These are phyloP conservation scores for Xenentodon cancila DNA, from an alignment of 2,797 vertebrate genomes.

Conservation along the genomic window DNA sequence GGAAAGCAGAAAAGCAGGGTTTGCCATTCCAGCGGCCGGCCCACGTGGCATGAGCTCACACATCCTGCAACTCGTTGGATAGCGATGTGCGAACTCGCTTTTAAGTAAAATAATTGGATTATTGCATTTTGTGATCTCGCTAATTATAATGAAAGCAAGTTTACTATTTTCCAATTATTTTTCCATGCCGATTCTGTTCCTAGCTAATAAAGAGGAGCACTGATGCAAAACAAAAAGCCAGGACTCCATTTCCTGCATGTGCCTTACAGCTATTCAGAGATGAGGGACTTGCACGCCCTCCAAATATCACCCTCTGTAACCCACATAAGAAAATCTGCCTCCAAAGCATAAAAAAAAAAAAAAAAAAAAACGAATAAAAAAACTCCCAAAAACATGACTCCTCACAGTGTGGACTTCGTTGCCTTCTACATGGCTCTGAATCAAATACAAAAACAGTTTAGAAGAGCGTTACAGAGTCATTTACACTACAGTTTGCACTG, in stretches of 20 bases:
- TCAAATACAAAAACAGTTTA: background rate
- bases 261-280: conserved; percentile 82
- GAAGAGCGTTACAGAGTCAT: too few relatives aligned
- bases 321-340: conserved; percentile 49
- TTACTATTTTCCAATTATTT: conserved; percentile 85
- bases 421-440: conserved; percentile 11
- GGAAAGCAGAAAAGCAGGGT: background rate
- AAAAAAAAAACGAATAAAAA: too few relatives aligned
- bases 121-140: conserved; percentile 80
- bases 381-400: too few relatives aligned
- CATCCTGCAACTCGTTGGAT: conserved; percentile 54
- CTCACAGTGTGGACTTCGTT: conserved; percentile 20
- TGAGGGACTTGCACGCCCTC: conserved; percentile 67
- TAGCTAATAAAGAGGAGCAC: conserved; percentile 82
- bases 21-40: conserved; percentile 31
- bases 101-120: conserved; percentile 85
- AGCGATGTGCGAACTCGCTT: conserved; percentile 71
- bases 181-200: conserved; percentile 75
- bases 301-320: conserved; percentile 60
- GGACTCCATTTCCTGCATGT: conserved; percentile 80
- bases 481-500: too few relatives aligned
- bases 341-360: conserved; percentile 28
- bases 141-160: conserved; percentile 84
- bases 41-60: conserved; percentile 47
- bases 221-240: conserved; percentile 81